Evolutionary conservation across 2,888 invertebrate genomes (phyloP).

Genomic region (Hydriomena furcata): DNA sequence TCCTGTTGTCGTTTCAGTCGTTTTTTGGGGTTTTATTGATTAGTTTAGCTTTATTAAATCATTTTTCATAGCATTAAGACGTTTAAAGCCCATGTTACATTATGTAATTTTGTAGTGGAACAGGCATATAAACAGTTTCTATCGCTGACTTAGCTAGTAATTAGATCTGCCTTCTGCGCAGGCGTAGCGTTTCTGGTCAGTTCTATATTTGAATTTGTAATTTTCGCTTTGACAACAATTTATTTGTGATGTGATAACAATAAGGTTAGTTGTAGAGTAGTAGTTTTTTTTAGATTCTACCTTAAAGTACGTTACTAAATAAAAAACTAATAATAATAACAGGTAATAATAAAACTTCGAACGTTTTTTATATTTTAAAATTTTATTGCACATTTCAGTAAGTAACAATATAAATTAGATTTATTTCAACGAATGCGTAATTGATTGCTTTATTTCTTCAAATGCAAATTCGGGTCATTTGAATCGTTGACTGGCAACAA

Average conservation of each 20-base stretch:
- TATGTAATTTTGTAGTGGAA: not conserved
- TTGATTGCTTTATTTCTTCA: slow-evolving; percentile 23
- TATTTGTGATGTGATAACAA: not conserved
- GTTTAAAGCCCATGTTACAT: too few relatives aligned
- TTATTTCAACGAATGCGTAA: slow-evolving; percentile 11
- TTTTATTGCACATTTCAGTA: too few relatives aligned
- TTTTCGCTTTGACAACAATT: slow-evolving; percentile 18
- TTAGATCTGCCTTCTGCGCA: slow-evolving; percentile 5
- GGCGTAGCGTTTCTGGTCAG: not conserved
- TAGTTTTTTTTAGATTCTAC: too few relatives aligned
- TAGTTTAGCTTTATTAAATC: too few relatives aligned
- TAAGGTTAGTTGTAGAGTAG: too few relatives aligned
- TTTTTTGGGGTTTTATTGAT: too few relatives aligned
- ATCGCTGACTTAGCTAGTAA: slow-evolving; percentile 4
- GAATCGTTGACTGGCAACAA: slow-evolving; percentile 28
- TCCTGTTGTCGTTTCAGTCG: too few relatives aligned
- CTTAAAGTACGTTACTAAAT: too few relatives aligned
- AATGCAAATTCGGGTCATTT: slow-evolving; percentile 19
- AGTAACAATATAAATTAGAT: slow-evolving; percentile 1
- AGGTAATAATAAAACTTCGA: too few relatives aligned
- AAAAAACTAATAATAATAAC: too few relatives aligned
- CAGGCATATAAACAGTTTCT: not conserved
- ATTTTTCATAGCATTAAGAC: too few relatives aligned
- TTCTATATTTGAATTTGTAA: slow-evolving; percentile 16
- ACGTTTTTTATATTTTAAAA: too few relatives aligned